Evolutionary conservation across 2,888 invertebrate genomes (phyloP).

Genomic region (Drosophila yooni): DNA sequence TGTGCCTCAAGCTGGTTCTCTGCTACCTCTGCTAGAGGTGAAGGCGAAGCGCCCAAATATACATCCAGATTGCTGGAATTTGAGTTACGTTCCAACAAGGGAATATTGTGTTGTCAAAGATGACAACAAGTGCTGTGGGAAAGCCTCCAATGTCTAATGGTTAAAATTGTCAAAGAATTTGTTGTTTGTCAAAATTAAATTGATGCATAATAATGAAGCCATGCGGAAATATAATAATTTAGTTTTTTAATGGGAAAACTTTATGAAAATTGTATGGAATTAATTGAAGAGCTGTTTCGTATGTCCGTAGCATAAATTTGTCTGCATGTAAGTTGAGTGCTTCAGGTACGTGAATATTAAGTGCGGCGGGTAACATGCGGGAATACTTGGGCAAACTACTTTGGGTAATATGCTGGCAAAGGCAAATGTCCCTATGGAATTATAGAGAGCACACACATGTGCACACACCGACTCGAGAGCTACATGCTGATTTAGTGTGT

Average conservation of each 20-base stretch:
- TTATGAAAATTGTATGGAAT: neutral
- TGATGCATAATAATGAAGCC: no score
- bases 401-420: slow-evolving; percentile 4
- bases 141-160: neutral
- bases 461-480: slow-evolving; percentile 8
- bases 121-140: neutral
- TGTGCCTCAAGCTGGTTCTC: neutral
- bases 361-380: neutral
- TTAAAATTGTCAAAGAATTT: no score
- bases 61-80: neutral
- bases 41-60: neutral
- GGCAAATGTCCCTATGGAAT: slow-evolving; percentile 23
- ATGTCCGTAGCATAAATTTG: neutral
- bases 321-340: neutral
- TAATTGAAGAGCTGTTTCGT: neutral
- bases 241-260: neutral
- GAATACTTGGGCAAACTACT: slow-evolving; percentile 6
- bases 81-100: neutral
- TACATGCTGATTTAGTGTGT: slow-evolving; percentile 73
- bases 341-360: slow-evolving; percentile 6
- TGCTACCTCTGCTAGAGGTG: neutral
- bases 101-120: neutral
- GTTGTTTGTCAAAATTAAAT: neutral
- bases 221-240: neutral
- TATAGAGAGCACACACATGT: slow-evolving; percentile 25